Evolutionary conservation across 1,140 invertebrate genomes (phyloP).

Genomic region (Nasonia vitripennis): DNA sequence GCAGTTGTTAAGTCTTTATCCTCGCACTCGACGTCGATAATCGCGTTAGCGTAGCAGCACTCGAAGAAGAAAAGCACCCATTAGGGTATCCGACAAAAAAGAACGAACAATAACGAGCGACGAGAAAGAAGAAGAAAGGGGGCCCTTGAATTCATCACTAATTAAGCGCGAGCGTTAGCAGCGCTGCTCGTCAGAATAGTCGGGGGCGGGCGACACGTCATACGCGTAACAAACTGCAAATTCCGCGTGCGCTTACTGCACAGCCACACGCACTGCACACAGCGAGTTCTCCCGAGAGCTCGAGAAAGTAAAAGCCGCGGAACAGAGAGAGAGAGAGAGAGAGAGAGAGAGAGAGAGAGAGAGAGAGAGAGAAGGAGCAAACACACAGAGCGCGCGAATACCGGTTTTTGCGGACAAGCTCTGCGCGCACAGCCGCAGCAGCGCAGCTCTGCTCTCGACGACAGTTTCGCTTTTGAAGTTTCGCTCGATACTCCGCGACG

Average conservation of each 20-base stretch:
- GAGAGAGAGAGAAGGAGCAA: background rate
- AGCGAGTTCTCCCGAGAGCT: background rate
- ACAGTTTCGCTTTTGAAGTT: slow-evolving; percentile 30
- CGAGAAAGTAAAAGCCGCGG: slow-evolving; percentile 31
- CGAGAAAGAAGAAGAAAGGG: background rate
- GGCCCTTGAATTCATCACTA: slow-evolving; percentile 10
- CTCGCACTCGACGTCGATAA: background rate
- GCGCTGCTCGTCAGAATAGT: background rate
- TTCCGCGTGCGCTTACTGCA: background rate
- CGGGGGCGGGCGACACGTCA: slow-evolving; percentile 13
- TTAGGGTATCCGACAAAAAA: background rate
- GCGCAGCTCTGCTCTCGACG: background rate
- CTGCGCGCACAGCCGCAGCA: background rate
- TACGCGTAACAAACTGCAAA: slow-evolving; percentile 23
- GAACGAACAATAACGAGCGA: background rate
- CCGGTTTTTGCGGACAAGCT: slow-evolving; percentile 13
- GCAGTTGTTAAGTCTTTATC: too few relatives aligned
- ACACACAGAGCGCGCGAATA: background rate
- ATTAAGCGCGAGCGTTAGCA: background rate
- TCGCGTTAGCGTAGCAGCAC: background rate
- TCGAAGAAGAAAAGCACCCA: background rate
- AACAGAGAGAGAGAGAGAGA: background rate
- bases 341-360: background rate
- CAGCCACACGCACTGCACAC: background rate
- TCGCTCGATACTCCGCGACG: background rate